Percentiles rank a stretch among this genome's conserved stretches.
Conservation (phyloP, 2,888 invertebrate genomes). For the Pristionchus exspectatus region DNA sequence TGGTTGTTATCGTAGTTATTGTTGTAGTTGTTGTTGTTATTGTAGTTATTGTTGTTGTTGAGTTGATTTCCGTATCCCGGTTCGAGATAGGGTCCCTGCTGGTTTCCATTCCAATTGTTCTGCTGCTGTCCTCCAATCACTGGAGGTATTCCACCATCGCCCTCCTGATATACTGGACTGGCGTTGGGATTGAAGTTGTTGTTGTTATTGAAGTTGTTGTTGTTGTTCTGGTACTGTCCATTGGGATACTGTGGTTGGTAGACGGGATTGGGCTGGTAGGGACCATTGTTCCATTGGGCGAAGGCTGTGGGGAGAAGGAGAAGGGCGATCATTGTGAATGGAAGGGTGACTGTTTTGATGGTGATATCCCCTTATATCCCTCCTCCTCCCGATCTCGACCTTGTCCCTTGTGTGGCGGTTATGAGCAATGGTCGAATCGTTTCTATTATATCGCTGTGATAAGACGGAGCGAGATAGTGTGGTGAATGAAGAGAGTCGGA, state of each 20-base stretch:
- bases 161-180: not conserved
- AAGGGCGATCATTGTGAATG: not conserved
- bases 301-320: not conserved
- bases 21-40: not conserved
- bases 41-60: not conserved
- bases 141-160: not conserved
- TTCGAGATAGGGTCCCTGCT: not conserved
- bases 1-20: slow-evolving; percentile 11
- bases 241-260: not conserved
- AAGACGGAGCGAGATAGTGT: not conserved
- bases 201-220: not conserved
- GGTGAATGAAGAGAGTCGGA: not conserved
- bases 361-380: not conserved
- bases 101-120: slow-evolving; percentile 30
- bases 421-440: not conserved
- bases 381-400: not conserved
- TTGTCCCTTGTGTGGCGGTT: not conserved
- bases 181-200: not conserved
- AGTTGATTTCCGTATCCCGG: not conserved
- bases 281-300: slow-evolving; percentile 31
- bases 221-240: not conserved
- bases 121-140: not conserved
- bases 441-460: not conserved
- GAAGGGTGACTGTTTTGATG: not conserved
- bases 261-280: slow-evolving; percentile 1